Conservation (phyloP, 2,797 vertebrate species). For the Neolamprologus multifasciatus region DNA sequence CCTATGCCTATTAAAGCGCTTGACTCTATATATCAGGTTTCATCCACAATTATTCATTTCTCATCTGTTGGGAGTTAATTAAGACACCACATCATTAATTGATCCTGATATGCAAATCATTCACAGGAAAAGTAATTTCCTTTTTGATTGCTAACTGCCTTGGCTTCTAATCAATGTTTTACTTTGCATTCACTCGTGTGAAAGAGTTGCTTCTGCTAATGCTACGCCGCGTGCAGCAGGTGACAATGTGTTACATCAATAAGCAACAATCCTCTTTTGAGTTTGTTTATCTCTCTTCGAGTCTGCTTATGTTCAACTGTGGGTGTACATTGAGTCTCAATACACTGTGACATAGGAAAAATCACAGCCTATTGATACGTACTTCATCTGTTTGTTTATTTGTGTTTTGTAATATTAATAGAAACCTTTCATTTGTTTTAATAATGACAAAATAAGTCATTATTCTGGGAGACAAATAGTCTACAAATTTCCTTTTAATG, state of each 20-base stretch:
- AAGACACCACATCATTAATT: conserved; percentile 58
- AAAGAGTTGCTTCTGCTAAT: conserved; percentile 12
- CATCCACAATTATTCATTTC: conserved; percentile 8
- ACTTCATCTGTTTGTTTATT: neutral
- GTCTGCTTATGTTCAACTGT: neutral
- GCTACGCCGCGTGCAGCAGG: neutral
- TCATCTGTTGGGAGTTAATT: conserved; percentile 51
- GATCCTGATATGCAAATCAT: conserved; percentile 63
- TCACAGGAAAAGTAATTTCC: conserved; percentile 60
- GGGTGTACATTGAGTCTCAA: neutral
- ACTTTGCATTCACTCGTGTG: conserved; percentile 28
- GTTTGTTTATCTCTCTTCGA: conserved; percentile 4
- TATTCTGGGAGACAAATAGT: neutral
- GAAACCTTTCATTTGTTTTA: neutral
- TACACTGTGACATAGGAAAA: neutral
- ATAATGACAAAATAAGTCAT: neutral
- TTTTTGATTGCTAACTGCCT: conserved; percentile 51
- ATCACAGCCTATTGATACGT: neutral
- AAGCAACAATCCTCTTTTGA: conserved; percentile 2
- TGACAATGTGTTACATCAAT: conserved; percentile 32
- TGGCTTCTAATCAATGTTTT: conserved; percentile 52
- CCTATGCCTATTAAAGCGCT: neutral
- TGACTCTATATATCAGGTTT: neutral
- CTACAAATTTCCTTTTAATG: neutral
- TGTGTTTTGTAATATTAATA: neutral